Percentiles rank a stretch among this genome's conserved stretches.
Evolutionary conservation across 2,888 invertebrate genomes (phyloP).

Genomic region (Anoplius nigerrimus): DNA sequence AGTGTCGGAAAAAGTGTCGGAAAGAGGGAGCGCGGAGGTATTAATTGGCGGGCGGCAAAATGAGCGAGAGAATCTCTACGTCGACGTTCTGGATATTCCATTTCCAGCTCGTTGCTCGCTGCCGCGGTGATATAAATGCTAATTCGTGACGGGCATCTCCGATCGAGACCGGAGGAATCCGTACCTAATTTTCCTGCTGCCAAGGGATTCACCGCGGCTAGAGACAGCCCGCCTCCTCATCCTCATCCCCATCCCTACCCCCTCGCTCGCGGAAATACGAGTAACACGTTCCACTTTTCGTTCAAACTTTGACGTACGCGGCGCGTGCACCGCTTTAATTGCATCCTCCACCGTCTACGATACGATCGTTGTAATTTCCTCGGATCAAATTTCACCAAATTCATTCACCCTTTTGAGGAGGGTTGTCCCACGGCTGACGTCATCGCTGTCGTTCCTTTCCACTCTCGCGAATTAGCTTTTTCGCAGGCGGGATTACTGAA

Average conservation of each 20-base stretch:
- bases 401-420: neutral
- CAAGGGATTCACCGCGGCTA: constrained; percentile 48
- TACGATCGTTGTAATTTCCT: constrained; percentile 16
- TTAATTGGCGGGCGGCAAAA: constrained; percentile 49
- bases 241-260: constrained; percentile 22
- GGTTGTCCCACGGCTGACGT: too few species aligned
- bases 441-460: too few species aligned
- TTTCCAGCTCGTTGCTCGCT: constrained; percentile 56
- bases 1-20: neutral
- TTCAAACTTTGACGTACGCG: constrained; percentile 41
- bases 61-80: constrained; percentile 46
- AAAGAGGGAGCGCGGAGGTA: constrained; percentile 30
- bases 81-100: constrained; percentile 59
- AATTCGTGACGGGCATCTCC: constrained; percentile 62
- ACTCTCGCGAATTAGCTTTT: too few species aligned
- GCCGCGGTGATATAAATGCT: constrained; percentile 66
- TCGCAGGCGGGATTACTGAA: too few species aligned
- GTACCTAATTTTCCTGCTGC: constrained; percentile 61
- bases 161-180: constrained; percentile 57
- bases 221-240: constrained; percentile 27
- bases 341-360: constrained; percentile 24
- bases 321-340: constrained; percentile 40
- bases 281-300: constrained; percentile 46
- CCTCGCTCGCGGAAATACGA: constrained; percentile 33
- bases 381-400: constrained; percentile 19